These are phyloP conservation scores for Erinaceus europaeus DNA, from an alignment of 2,113 vertebrate species.

Conservation along the genomic window DNA sequence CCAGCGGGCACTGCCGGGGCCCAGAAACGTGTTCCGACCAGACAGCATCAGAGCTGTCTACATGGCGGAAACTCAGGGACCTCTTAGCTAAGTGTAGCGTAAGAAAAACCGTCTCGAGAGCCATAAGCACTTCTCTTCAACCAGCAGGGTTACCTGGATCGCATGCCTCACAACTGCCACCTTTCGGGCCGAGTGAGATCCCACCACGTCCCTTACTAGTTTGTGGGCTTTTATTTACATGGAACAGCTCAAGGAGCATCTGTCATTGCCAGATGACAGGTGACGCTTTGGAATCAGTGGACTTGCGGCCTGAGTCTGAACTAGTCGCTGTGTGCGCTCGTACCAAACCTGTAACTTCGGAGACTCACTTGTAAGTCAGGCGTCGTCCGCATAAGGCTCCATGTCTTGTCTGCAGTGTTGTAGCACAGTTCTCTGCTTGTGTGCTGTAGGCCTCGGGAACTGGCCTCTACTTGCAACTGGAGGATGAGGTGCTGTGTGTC, in stretches of 20 bases:
- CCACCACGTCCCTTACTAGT: background rate
- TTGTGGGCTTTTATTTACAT: background rate
- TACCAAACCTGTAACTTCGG: too few species aligned
- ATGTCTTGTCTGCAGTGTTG: too few species aligned
- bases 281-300: background rate
- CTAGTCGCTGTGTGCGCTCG: too few species aligned
- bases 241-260: background rate
- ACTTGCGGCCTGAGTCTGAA: too few species aligned
- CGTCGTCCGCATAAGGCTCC: background rate
- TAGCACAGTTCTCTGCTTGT: background rate
- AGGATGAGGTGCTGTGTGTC: background rate
- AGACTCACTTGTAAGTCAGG: too few species aligned
- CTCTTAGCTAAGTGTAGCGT: background rate
- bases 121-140: too few species aligned
- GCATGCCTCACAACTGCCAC: background rate
- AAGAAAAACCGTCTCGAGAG: background rate
- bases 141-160: too few species aligned
- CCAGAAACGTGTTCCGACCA: background rate
- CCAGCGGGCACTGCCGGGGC: constrained; percentile 9
- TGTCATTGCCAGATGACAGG: background rate
- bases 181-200: too few species aligned
- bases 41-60: background rate
- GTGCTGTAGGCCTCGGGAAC: background rate
- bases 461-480: too few species aligned
- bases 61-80: background rate